Evolutionary conservation across 2,797 vertebrate species (phyloP), one percentile per base, ranked within the genome.

Genomic region (Tympanoctomys barrerae): DNA sequence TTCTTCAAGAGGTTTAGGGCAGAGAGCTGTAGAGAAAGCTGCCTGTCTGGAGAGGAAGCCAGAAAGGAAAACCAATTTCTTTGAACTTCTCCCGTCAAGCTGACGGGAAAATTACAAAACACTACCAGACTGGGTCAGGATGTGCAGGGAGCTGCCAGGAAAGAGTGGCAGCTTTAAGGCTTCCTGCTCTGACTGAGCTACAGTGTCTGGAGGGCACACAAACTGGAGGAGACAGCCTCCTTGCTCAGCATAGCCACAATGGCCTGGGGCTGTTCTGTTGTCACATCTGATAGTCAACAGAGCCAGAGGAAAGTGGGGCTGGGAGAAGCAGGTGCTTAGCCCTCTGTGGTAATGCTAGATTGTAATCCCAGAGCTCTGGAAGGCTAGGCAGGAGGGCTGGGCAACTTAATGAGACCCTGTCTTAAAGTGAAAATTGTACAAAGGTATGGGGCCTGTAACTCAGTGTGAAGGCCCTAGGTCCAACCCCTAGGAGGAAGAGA

Each of bases 101-200:
- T 93, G 93, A 96, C 90, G 75, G 96, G 96, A 97, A 97, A 90
- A 91, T 68, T 77, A 89, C 90, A 95, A 93, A 97, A 96, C 94
- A 95, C 89, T 77, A 39, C 64, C 80, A 68, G 83, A 71, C 92
- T 77, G 85, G 13, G 46, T 64, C 94, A 96, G 97, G 95, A 96
- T 90, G 87, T 39, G 0, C 85, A 46, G 46, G 77, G 68, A 88
- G 24, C 52, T 62, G 66, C 68, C 95, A 83, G 95, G 96, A 97
- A 87, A 70, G 64, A 68, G 31, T 31, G 81, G 78, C 85, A 91
- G 57, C 91, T 97, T 96, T 91, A 95, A 97, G 94, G 87, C 26
- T 49, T 66, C 94, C 62, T 19, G 28, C 0, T 62, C 59, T 31
- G 49, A 0, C 2, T 31, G n/a, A 87, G 66, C 82, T n/a, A 6